Evolutionary conservation across 1,140 invertebrate genomes (phyloP), one percentile per base, ranked within the genome.

Genomic region (Leptopilina clavipes): DNA sequence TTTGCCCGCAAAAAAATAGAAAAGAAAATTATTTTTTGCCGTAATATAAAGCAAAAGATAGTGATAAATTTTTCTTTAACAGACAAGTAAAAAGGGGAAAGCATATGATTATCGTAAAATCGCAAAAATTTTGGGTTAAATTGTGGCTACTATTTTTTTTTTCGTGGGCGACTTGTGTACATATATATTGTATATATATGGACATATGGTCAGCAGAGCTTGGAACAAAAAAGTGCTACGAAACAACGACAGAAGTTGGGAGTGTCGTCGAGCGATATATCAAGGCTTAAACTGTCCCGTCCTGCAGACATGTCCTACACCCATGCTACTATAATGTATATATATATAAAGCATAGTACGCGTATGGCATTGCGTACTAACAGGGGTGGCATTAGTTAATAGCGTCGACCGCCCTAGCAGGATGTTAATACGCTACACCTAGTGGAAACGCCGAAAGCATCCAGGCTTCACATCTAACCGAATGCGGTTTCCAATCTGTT

Each of bases 401-500:
- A 90, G 88, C 81, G 31, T 74, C 78, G 75, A 81, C 81, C 81
- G 78, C 81, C 84, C 83, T 84, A 74, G 80, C 77, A 83, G 80
- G 82, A 86, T 83, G 85, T 82, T 88, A 88, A 88, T 86, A 83
- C 85, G 79, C 81, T 82, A 84, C 83, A 83, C 82, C 82, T 85
- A 83, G 76, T 82, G 79, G 79, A 84, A 85, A 85, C 81, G 79
- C 77, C 85, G 73, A 81, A 78, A 73, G 77, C 78, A 31, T 73
- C 73, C 71, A 74, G 31, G 54, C 73, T 75, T 74, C 25, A 43
- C 52, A 79, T 83, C 84, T 84, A 85, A 87, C 84, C 84, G 81
- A 87, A 89, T 89, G 89, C 86, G 89, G 89, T 91, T 91, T 90
- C 89, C 89, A 90, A 91, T 90, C 89, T 91, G 89, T 90, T 89